phyloP scores from a whole-genome alignment of 2,113 vertebrate species.

The Hystrix brachyura region DNA sequence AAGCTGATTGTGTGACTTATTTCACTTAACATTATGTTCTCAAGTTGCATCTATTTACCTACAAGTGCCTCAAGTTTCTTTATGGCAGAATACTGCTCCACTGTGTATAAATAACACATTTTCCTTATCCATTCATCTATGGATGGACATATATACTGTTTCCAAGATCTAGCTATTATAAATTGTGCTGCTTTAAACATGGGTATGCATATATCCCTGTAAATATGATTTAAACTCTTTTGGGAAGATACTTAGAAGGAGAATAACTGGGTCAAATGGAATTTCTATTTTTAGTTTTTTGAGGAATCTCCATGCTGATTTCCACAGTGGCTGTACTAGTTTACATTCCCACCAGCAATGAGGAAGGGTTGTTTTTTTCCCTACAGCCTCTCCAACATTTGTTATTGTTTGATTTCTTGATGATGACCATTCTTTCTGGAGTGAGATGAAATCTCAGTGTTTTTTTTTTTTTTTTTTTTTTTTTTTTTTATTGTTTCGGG shows the following conservation, averaged over 20 bases:
- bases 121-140: neutral
- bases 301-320: neutral
- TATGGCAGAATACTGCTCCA: neutral
- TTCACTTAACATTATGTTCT: neutral
- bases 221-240: neutral
- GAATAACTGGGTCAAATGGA: neutral
- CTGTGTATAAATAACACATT: neutral
- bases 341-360: neutral
- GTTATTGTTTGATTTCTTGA: neutral
- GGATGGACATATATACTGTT: neutral
- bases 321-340: neutral
- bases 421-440: no score
- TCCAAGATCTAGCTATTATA: neutral
- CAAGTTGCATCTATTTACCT: neutral
- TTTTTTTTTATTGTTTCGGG: no score
- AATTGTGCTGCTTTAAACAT: neutral
- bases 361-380: neutral
- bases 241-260: neutral
- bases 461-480: no score
- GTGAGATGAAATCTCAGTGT: neutral
- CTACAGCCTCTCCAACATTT: neutral
- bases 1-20: neutral
- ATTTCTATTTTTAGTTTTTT: neutral
- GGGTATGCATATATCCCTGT: neutral
- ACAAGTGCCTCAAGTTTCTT: neutral